A percentile compares a stretch with the other conserved stretches of the same genome.
These are phyloP conservation scores for Cosmopolites sordidus DNA, from an alignment of 2,888 invertebrate species.

Conservation along the genomic window DNA sequence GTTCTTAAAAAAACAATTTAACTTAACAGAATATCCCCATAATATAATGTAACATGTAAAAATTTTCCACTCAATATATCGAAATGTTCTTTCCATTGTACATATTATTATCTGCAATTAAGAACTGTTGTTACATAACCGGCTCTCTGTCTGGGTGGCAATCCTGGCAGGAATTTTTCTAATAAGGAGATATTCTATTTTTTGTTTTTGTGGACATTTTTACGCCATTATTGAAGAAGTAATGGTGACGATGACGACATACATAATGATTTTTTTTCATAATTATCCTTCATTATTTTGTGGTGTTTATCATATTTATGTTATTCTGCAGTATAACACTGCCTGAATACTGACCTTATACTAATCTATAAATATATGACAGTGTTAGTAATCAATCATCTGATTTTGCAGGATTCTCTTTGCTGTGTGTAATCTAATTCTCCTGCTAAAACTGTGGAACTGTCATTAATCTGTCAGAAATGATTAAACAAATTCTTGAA, in stretches of 20 bases:
- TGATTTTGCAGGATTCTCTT: conserved; percentile 36
- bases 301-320: conserved; percentile 5
- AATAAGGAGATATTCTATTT: no score
- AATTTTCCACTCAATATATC: no score
- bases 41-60: no score
- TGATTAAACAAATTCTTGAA: conserved; percentile 6
- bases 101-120: no score
- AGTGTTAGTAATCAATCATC: conserved; percentile 46
- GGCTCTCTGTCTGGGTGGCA: no score
- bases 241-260: not conserved
- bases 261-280: no score
- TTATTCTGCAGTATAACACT: conserved; percentile 48
- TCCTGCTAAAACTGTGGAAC: conserved; percentile 18
- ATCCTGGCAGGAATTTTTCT: no score
- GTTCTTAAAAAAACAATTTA: no score
- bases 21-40: no score
- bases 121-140: no score
- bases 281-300: not conserved
- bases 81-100: no score
- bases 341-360: conserved; percentile 46
- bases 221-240: no score
- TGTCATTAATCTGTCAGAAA: conserved; percentile 19
- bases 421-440: not conserved
- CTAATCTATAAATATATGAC: conserved; percentile 48
- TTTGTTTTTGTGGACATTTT: not conserved